A percentile compares a stretch with the other conserved stretches of the same genome.
Evolutionary conservation across 2,888 invertebrate genomes (phyloP).

Genomic region (Heliconius cydno): DNA sequence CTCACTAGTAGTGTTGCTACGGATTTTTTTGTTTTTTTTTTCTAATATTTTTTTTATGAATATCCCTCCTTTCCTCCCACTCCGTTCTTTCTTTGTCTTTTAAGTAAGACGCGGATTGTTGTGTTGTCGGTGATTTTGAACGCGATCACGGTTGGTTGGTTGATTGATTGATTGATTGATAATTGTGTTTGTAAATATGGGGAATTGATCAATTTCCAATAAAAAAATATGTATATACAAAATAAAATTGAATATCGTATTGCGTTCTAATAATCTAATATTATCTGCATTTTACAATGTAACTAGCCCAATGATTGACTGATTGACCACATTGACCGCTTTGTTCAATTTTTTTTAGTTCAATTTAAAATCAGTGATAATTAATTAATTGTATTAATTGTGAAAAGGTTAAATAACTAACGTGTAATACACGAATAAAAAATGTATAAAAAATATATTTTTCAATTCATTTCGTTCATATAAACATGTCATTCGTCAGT

Average conservation of each 20-base stretch:
- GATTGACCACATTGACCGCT: conserved; percentile 39
- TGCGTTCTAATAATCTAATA: conserved; percentile 33
- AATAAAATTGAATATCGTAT: conserved; percentile 36
- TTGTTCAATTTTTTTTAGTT: conserved; percentile 35
- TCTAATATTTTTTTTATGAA: conserved; percentile 47
- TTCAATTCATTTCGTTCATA: conserved; percentile 1
- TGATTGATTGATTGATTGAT: conserved; percentile 16
- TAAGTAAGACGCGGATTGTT: not conserved
- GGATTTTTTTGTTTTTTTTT: conserved; percentile 51
- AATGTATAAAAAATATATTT: not conserved
- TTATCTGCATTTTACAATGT: conserved; percentile 38
- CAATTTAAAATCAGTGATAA: conserved; percentile 26
- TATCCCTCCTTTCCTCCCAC: conserved; percentile 12
- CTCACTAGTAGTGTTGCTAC: conserved; percentile 76
- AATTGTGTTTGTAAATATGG: conserved; percentile 47
- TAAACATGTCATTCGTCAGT: conserved; percentile 11
- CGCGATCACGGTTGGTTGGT: conserved; percentile 41
- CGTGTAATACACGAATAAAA: not conserved
- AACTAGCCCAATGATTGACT: conserved; percentile 43
- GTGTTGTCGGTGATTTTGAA: conserved; percentile 4
- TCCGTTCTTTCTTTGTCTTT: not conserved
- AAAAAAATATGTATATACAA: conserved; percentile 42
- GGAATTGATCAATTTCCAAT: conserved; percentile 27
- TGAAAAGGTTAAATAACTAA: conserved; percentile 31
- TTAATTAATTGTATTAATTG: conserved; percentile 21